A percentile compares a stretch with the other conserved stretches of the same genome.
Evolutionary conservation across 2,113 vertebrate species (phyloP).

Genomic region (Pangasianodon hypophthalmus): DNA sequence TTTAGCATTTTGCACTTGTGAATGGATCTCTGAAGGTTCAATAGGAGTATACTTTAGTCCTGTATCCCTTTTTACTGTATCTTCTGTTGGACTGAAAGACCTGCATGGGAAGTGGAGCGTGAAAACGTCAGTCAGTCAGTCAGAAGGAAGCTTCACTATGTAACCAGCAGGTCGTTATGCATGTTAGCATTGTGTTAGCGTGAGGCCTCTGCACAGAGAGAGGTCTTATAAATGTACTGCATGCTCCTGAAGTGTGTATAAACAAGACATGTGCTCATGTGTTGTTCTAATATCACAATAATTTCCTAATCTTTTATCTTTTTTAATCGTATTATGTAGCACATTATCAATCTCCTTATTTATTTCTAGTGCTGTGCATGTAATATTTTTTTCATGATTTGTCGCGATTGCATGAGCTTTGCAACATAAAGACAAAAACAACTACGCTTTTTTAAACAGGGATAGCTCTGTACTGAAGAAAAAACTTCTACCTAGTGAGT

Average conservation of each 20-base stretch:
- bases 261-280: not conserved
- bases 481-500: too few relatives aligned
- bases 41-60: not conserved
- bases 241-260: not conserved
- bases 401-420: not conserved
- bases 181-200: not conserved
- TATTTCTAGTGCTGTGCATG: not conserved
- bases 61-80: constrained; percentile 22
- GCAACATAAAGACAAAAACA: not conserved
- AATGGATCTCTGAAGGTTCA: constrained; percentile 27
- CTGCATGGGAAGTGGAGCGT: constrained; percentile 51
- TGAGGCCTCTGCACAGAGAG: too few relatives aligned
- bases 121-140: constrained; percentile 45
- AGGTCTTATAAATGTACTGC: not conserved
- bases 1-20: not conserved
- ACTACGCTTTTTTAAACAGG: not conserved
- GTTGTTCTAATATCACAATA: not conserved
- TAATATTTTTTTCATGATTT: not conserved
- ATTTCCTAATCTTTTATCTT: not conserved
- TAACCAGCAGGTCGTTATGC: not conserved
- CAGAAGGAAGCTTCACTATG: constrained; percentile 33
- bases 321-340: not conserved
- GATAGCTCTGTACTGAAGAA: not conserved
- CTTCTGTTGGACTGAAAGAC: constrained; percentile 15
- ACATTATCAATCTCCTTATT: not conserved